Base-by-base conservation (phyloP, 2,797 vertebrate species). In the Pangasius djambal region DNA sequence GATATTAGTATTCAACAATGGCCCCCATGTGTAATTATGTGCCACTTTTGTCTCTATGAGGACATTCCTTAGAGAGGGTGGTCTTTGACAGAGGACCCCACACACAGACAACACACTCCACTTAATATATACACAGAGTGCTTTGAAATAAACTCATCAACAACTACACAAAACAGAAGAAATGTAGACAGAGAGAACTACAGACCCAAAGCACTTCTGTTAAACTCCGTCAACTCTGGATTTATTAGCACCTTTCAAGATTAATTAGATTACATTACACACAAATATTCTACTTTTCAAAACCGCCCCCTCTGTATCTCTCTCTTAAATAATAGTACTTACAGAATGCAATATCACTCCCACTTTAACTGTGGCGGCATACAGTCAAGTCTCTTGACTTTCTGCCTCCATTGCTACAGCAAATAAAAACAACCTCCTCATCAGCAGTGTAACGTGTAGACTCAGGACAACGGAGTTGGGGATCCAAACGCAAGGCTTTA, bases 61-160 rank as follows among this genome's bases (percentile, higher is more conserved):
- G 74, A 82, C 78, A 63, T 55, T 83, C 84, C 86, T 87, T 59
- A 81, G 48, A 59, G 86, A 88, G 86, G 88, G 86, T 88, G 86
- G 83, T 88, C 88, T 63, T 78, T 83, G 86, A 84, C 83, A 88
- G 88, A 82, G 70, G 86, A 83, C 25, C 83, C 52, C 78, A 59
- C 52, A 82, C 20, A 37, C 55, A 82, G 52, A 59, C 9, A 82
- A 37, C 55, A 59, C 55, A 61, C 55, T 59, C 34, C 13, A 2
- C 4, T 37, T 82, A 55, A 31, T 82, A 59, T 82, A 88, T 61
- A 86, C 59, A 83, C 65, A 57, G 77, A 15, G 50, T 61, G 79
- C 31, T 57, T 37, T 59, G 52, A 59, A 88, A 61, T 70, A 44
- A 69, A 59, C 55, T 69, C n/a, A 74, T 87, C 81, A 90, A 2